These are phyloP conservation scores for Chaitophorus viminalis DNA, from an alignment of 2,888 invertebrate species.

Conservation along the genomic window DNA sequence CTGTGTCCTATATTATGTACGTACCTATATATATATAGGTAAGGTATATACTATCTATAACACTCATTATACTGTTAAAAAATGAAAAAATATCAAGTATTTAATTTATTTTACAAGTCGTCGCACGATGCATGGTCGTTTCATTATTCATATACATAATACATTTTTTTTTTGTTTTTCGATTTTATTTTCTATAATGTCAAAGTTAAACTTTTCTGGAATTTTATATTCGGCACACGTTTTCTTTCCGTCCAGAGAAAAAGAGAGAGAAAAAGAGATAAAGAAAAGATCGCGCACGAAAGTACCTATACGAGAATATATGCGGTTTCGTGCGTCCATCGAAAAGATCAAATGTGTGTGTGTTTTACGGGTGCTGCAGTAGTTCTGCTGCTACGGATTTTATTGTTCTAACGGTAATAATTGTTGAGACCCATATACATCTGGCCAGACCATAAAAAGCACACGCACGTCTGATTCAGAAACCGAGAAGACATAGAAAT, in stretches of 20 bases:
- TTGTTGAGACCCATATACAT: conserved; percentile 18
- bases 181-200: background rate
- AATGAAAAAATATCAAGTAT: background rate
- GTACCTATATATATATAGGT: background rate
- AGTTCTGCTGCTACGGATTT: background rate
- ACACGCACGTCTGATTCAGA: background rate
- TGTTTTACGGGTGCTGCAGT: conserved; percentile 8
- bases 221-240: conserved; percentile 37
- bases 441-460: conserved; percentile 14
- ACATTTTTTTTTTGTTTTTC: background rate
- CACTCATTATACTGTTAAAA: background rate
- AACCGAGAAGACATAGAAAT: conserved; percentile 17
- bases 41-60: too few species aligned
- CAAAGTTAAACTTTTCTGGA: conserved; percentile 22
- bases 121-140: conserved; percentile 25
- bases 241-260: background rate
- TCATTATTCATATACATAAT: conserved; percentile 42
- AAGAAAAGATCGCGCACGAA: background rate
- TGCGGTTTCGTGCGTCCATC: background rate
- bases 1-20: background rate
- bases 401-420: conserved; percentile 28
- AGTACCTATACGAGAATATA: background rate
- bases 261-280: background rate
- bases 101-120: conserved; percentile 27
- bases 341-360: conserved; percentile 35